Percentiles rank a stretch among this genome's conserved stretches.
phyloP scores from a whole-genome alignment of 2,888 invertebrate species.

The Polietes domitor region DNA sequence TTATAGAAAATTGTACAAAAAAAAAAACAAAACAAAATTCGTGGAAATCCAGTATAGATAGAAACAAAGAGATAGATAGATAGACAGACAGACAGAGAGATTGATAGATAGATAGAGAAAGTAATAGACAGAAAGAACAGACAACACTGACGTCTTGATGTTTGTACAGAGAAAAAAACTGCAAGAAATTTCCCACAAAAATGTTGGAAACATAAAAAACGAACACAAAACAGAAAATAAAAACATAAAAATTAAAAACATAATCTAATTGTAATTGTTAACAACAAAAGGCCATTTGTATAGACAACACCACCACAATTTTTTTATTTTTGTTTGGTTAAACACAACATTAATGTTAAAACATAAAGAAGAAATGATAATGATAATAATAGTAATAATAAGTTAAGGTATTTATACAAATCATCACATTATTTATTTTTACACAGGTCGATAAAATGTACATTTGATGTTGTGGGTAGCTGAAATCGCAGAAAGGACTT shows the following conservation, averaged over 20 bases:
- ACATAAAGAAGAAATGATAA: conserved; percentile 10
- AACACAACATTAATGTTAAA: conserved; percentile 49
- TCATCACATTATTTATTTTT: neutral
- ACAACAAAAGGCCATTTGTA: conserved; percentile 24
- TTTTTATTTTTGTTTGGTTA: conserved; percentile 3
- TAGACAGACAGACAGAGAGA: conserved; percentile 14
- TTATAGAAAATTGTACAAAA: conserved; percentile 1
- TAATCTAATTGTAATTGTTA: too few relatives aligned
- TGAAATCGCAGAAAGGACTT: too few relatives aligned
- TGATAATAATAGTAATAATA: conserved; percentile 32
- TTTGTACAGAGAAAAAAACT: conserved; percentile 42
- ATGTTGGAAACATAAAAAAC: conserved; percentile 8
- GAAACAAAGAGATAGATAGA: conserved; percentile 9
- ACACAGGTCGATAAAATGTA: conserved; percentile 21
- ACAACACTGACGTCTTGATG: conserved; percentile 46
- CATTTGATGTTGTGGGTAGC: too few relatives aligned
- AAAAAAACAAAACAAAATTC: conserved; percentile 3
- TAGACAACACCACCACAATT: conserved; percentile 46
- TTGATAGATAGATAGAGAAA: neutral
- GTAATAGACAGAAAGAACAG: conserved; percentile 15
- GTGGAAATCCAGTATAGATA: neutral
- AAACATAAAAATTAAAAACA: neutral
- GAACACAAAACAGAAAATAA: neutral
- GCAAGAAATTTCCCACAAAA: conserved; percentile 4
- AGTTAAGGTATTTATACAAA: conserved; percentile 60